A percentile compares a stretch with the other conserved stretches of the same genome.
Evolutionary conservation across 2,888 invertebrate genomes (phyloP).

Genomic region (Chaitophorus viminalis): DNA sequence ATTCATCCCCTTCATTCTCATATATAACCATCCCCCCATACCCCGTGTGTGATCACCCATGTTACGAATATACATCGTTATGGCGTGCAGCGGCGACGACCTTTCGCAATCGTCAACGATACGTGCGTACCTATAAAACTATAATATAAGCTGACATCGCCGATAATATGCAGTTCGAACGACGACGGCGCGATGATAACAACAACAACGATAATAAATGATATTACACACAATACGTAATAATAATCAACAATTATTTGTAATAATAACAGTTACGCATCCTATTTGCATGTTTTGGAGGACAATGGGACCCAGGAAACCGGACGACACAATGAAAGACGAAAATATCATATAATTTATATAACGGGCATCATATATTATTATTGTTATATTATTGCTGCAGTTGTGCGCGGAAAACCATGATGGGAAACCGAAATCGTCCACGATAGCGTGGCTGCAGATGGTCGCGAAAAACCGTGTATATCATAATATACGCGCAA

Average conservation of each 20-base stretch:
- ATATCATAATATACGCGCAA: conserved; percentile 35
- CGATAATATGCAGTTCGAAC: background rate
- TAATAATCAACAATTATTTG: too few relatives aligned
- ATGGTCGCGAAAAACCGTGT: conserved; percentile 35
- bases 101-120: background rate
- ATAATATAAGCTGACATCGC: too few relatives aligned
- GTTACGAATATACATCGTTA: background rate
- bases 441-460: background rate
- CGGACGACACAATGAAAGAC: conserved; percentile 46
- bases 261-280: background rate
- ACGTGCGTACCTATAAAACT: background rate
- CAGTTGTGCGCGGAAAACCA: conserved; percentile 22
- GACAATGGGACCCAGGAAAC: background rate
- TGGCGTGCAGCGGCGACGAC: background rate
- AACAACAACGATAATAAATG: background rate
- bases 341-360: background rate
- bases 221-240: too few relatives aligned
- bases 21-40: too few relatives aligned
- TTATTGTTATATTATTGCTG: too few relatives aligned
- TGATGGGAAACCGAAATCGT: conserved; percentile 23
- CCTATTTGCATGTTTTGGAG: conserved; percentile 21
- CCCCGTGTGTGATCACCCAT: too few relatives aligned
- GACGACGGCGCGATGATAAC: background rate
- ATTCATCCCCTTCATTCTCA: too few relatives aligned
- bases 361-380: background rate